Evolutionary conservation across 1,140 invertebrate genomes (phyloP).

Genomic region (Nymphalis io): DNA sequence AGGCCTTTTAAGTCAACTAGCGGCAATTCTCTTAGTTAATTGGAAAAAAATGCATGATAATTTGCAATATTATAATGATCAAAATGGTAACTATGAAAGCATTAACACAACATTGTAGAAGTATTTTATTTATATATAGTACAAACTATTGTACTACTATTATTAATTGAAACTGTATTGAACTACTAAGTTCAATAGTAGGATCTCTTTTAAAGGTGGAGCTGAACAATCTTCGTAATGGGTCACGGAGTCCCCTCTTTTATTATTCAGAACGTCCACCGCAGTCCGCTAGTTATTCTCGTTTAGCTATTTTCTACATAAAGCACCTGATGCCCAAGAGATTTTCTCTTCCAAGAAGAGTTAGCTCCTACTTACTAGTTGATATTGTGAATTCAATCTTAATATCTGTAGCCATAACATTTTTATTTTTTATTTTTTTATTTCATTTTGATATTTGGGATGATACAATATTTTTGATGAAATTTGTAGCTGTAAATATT

Average conservation of each 20-base stretch:
- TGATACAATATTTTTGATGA: no score
- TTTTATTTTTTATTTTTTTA: not conserved
- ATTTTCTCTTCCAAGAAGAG: not conserved
- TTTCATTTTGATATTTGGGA: not conserved
- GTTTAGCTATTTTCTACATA: constrained; percentile 11
- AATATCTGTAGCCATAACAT: not conserved
- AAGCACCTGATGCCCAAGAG: not conserved
- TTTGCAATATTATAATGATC: no score
- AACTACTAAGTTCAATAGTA: not conserved
- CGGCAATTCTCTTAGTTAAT: no score
- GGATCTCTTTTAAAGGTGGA: constrained; percentile 7
- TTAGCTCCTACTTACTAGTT: not conserved
- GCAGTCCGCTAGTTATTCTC: constrained; percentile 23
- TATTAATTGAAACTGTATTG: no score
- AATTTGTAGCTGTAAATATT: no score
- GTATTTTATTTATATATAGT: no score
- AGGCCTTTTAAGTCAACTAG: no score
- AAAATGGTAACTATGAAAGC: no score
- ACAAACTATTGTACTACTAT: no score
- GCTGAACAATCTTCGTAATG: constrained; percentile 29
- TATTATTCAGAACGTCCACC: constrained; percentile 27
- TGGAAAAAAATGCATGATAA: no score
- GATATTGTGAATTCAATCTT: not conserved
- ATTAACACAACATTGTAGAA: no score
- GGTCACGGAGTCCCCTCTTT: constrained; percentile 20